Evolutionary conservation across 1,140 invertebrate genomes (phyloP), one percentile per base, ranked within the genome.

Genomic region (Zaprionus davidi): DNA sequence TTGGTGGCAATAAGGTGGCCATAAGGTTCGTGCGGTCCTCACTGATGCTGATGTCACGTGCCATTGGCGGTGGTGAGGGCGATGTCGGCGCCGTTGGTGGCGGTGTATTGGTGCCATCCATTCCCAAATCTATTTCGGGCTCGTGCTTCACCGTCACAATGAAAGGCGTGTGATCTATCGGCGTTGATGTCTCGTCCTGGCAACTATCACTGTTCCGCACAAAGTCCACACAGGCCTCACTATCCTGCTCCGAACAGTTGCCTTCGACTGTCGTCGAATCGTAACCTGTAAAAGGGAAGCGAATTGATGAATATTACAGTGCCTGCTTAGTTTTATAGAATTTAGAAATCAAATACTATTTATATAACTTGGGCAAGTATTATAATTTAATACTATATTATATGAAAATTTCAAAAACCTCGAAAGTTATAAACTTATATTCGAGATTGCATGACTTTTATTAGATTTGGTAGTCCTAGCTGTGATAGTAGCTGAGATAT

Each of bases 81-180:
- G 85, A 90, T 3, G 85, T 79, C 12, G 85, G 85, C 0, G 85
- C 85, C 1, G 85, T 90, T 0, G 85, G 85, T 15, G 85, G 85
- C 20, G 79, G 88, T 2, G 77, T 91, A 34, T 84, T 79, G 4
- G 74, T 88, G 13, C 66, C 53, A 51, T 78, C 87, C 82, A 90
- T 84, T 17, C 78, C 84, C 38, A 87, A 38, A 55, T 87, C 84
- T 75, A 87, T 68, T 24, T 88, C 87, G 1, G 82, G 81, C 17
- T 91, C 88, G 13, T 91, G 63, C 24, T 91, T 91, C 1, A 91
- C 82, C 15, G 79, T 77, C 1, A 84, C 71, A 38, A 82, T 71
- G 0, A 91, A 85, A 1, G 84, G 88, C 46, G 64, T 58, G 24
- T 88, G 90, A 0, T 76, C 83, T 28, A 82, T 31, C 2, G 68